A percentile compares a stretch with the other conserved stretches of the same genome.
These are phyloP conservation scores for Botrylloides violaceus DNA, from an alignment of 23 tunicate genomes.

Conservation along the genomic window DNA sequence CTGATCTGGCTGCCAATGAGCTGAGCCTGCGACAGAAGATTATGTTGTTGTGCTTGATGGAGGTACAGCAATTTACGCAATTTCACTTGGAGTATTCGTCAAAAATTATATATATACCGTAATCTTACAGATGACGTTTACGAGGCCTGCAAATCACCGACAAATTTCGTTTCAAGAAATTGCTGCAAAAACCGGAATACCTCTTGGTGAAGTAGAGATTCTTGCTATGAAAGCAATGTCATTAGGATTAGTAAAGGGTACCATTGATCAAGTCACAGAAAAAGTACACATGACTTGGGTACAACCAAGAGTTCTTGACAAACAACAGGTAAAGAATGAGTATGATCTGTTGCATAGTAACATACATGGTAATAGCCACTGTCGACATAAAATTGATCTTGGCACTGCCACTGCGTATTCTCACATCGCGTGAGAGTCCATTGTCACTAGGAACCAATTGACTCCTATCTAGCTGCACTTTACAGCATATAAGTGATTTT, in stretches of 20 bases:
- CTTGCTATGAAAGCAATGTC: conserved; percentile 97
- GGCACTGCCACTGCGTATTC: too few relatives aligned
- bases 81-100: background rate
- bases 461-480: too few relatives aligned
- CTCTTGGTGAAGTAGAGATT: conserved; percentile 77
- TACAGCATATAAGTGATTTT: too few relatives aligned
- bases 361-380: background rate
- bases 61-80: conserved; percentile 33
- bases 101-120: background rate
- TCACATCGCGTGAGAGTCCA: too few relatives aligned
- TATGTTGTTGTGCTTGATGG: conserved; percentile 89
- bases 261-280: conserved; percentile 91
- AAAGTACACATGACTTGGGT: conserved; percentile 97
- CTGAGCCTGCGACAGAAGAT: conserved; percentile 76
- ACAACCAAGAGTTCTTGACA: conserved; percentile 90
- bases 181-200: conserved; percentile 68
- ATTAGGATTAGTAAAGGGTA: conserved; percentile 79
- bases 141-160: conserved; percentile 85
- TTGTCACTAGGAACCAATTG: too few relatives aligned
- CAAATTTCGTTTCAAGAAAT: conserved; percentile 82
- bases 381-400: too few relatives aligned
- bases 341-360: background rate
- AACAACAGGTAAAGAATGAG: conserved; percentile 57
- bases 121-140: conserved; percentile 75
- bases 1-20: conserved; percentile 68